Evolutionary conservation across 1,140 invertebrate species (phyloP).

Genomic region (Euglossa dilemma): DNA sequence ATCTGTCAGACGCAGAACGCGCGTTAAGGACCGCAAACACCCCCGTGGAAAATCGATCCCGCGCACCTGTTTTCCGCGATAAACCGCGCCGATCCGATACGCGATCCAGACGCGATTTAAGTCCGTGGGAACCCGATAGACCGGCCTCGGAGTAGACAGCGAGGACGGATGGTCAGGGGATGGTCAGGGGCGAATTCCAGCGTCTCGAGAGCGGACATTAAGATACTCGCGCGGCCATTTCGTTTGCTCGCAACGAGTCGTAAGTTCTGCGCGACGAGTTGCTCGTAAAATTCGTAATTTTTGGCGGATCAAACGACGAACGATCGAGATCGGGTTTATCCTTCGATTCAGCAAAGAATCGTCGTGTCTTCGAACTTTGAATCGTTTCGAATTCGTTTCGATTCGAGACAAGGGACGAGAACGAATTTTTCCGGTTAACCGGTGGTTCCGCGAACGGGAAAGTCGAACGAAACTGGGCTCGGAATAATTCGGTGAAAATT

Average conservation of each 20-base stretch:
- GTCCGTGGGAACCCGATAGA: slow-evolving; percentile 17
- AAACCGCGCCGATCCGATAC: slow-evolving; percentile 33
- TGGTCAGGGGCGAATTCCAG: slow-evolving; percentile 28
- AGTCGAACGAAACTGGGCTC: background rate
- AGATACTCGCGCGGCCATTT: slow-evolving; percentile 7
- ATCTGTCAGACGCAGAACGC: slow-evolving; percentile 34
- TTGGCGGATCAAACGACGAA: slow-evolving; percentile 11
- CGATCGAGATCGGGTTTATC: slow-evolving; percentile 22
- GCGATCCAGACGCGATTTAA: slow-evolving; percentile 51
- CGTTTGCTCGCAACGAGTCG: slow-evolving; percentile 34
- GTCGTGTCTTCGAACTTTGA: too few relatives aligned
- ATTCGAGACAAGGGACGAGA: too few relatives aligned
- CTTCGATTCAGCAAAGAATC: too few relatives aligned
- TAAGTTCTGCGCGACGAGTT: slow-evolving; percentile 50
- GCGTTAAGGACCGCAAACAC: slow-evolving; percentile 30
- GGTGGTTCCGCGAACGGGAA: background rate
- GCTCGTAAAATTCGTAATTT: slow-evolving; percentile 33
- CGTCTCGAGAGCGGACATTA: slow-evolving; percentile 18
- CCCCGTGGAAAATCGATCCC: background rate
- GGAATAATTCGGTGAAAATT: background rate
- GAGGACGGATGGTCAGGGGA: slow-evolving; percentile 31
- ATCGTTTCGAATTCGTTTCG: too few relatives aligned
- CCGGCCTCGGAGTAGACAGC: slow-evolving; percentile 19
- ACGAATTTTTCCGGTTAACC: background rate
- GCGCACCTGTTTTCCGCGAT: slow-evolving; percentile 9